Base-by-base conservation (phyloP, 1,140 invertebrate genomes). In the Drosophila biarmipes region DNA sequence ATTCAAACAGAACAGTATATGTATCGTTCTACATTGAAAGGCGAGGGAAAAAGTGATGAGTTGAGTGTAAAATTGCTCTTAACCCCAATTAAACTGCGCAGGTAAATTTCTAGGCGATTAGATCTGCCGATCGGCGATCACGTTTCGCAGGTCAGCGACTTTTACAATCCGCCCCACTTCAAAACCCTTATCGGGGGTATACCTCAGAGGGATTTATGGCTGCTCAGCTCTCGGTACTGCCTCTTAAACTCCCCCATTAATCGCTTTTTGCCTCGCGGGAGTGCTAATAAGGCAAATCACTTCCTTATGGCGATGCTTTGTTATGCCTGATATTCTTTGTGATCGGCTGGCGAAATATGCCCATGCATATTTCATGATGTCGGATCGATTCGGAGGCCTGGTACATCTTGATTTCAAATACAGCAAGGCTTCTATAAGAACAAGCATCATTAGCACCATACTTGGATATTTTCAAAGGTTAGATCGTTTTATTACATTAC, bases 341-440 rank as follows among this genome's bases (percentile, higher is more conserved):
- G 27, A 66, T 64, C 21, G 45, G 8, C 29, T 52, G 27, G 35
- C 43, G 29, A 34, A 49, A 35, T 19, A 40, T 27, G 61, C 56
- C 42, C 57, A 80, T 68, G 73, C 62, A 78, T 82, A 74, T 73
- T 73, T 80, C 64, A 71, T 75, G 64, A 75, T 69, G 56, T 27
- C 53, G 19, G 48, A 59, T 78, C 45, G 54, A 29, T 46, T 62
- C 19, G 29, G 40, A 58, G 17, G 61, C 17, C 21, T 29, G 58
- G 27, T 31, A 57, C 34, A 19, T 56, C 34, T 61, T 38, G 2
- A 37, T 27, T 27, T 29, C 51, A 6, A 14, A 24, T 29, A 62
- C 53, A 62, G 24, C 57, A 0, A 0, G 11, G 14, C 2, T 4
- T 40, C 24, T 12, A 15, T 56, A 56, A n/a, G n/a, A 54, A 53